Base-by-base conservation (phyloP, 2,888 invertebrate genomes). In the Drosophila colorata region DNA sequence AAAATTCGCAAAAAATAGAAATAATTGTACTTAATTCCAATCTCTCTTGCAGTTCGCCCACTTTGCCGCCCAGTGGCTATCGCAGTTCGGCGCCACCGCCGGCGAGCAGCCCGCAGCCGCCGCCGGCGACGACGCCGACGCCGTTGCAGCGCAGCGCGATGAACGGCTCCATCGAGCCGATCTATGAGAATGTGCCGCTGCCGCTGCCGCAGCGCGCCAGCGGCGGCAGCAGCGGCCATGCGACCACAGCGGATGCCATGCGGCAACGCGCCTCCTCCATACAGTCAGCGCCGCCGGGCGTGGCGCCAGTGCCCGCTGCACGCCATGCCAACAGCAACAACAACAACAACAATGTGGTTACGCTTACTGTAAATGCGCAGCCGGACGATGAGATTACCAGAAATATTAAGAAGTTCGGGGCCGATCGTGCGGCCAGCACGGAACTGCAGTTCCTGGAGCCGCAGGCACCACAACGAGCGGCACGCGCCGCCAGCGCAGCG, bases 181-280 rank as follows among this genome's bases (percentile, higher is more conserved):
- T 96, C 71, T 96, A 96, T 90, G 96, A 96, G 87, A 96, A 96
- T 90, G 95, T 96, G 7, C 96, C 95, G 0, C 88, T 96, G 7
- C 96, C 95, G 0, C 88, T 66, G 66, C 78, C 78, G 14, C 74
- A 91, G 31, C 85, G 91, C 5, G 80, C 87, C 4, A 81, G 74
- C 4, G 76, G 76, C 0, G 82, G 86, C 40, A 82, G 88, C 56
- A 55, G 46, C 49, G 80, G 69, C 4, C 43, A 74, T 64, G 56
- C 28, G 28, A 8, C 79, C 72, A 67, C 78, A 64, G 61, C 74
- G 16, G 89, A 79, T 18, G 83, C 76, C 38, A 92, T 92, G 88
- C 89, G 92, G 3, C 91, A 91, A 68, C 88, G 92, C 35, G 95
- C 96, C 3, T 95, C 95, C 35, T 96, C 96, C 76, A 93, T 95